A percentile compares a stretch with the other conserved stretches of the same genome.
These are phyloP conservation scores for Raillietiella orientalis DNA, from an alignment of 2,888 invertebrate species.

Conservation along the genomic window DNA sequence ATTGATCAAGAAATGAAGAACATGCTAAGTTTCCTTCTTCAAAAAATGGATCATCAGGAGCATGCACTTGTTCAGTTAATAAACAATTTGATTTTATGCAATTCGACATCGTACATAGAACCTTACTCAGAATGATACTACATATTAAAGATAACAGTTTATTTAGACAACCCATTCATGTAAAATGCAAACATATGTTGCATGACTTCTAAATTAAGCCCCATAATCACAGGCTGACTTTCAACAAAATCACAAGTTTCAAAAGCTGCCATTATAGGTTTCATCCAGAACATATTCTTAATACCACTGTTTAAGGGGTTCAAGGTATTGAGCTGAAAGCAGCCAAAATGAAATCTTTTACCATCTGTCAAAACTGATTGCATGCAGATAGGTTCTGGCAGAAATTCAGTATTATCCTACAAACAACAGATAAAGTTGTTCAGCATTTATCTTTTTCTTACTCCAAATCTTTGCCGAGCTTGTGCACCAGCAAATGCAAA, in stretches of 20 bases:
- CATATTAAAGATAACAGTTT: too few relatives aligned
- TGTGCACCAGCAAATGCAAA: background rate
- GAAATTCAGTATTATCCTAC: background rate
- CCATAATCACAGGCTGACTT: background rate
- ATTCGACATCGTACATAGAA: too few relatives aligned
- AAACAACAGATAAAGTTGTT: background rate
- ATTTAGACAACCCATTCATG: background rate
- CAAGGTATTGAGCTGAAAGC: constrained; percentile 1
- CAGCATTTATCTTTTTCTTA: background rate
- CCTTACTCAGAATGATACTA: too few relatives aligned
- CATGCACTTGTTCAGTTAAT: too few relatives aligned
- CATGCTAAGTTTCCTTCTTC: too few relatives aligned
- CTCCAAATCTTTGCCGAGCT: constrained; percentile 1
- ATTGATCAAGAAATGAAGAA: too few relatives aligned
- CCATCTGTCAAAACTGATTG: background rate
- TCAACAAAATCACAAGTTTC: background rate
- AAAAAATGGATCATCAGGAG: too few relatives aligned
- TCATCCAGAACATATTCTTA: background rate
- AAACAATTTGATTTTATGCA: too few relatives aligned
- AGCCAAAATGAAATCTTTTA: background rate
- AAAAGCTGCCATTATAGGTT: background rate
- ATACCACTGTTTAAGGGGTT: background rate
- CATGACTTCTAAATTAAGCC: constrained; percentile 1
- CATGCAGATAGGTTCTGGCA: background rate
- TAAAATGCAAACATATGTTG: background rate